Conservation (phyloP, 2,888 invertebrate species). For the Diadegma fenestrale region DNA sequence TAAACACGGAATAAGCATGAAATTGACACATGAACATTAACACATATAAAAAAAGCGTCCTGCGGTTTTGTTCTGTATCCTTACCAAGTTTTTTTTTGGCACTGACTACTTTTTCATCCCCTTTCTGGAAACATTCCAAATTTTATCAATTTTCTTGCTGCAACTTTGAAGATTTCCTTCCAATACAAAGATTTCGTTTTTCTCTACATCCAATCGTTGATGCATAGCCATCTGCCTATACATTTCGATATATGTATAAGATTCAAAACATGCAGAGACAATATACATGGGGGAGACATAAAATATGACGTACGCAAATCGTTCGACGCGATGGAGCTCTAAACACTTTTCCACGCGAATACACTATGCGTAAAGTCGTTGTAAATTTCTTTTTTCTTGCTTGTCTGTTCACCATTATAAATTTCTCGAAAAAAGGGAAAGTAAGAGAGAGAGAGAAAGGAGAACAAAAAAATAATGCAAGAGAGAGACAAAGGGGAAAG, state of each 20-base stretch:
- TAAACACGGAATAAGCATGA: neutral
- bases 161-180: neutral
- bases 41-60: neutral
- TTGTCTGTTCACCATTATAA: neutral
- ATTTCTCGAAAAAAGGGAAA: neutral
- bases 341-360: slow-evolving; percentile 35
- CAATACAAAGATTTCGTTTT: neutral
- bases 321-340: slow-evolving; percentile 6
- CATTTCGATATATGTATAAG: neutral
- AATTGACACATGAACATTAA: neutral
- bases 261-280: neutral
- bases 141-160: neutral
- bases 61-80: neutral
- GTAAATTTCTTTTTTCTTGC: neutral
- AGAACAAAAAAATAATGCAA: neutral
- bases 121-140: slow-evolving; percentile 2
- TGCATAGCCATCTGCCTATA: neutral
- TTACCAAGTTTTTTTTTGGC: neutral
- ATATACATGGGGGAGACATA: neutral
- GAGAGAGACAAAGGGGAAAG: neutral
- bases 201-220: neutral
- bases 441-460: neutral
- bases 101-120: slow-evolving; percentile 2
- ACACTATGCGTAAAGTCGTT: slow-evolving; percentile 19
- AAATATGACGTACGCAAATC: slow-evolving; percentile 45